Base-by-base conservation (phyloP, 2,797 vertebrate species). In the Florisuga fusca region DNA sequence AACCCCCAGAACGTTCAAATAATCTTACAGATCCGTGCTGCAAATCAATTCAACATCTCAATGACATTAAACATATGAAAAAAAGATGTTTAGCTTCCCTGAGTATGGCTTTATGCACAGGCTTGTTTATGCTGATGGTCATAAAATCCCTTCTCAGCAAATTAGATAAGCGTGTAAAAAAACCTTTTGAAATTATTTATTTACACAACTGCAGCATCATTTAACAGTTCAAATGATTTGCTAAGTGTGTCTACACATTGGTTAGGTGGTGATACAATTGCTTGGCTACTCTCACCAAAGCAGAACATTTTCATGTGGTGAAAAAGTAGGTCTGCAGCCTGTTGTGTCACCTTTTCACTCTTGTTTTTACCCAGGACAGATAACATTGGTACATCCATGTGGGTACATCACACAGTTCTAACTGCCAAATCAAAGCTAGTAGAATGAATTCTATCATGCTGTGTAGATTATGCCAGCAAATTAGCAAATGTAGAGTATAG, bases 1-100 rank as follows among this genome's bases (percentile, higher is more conserved):
- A 63, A 84, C 71, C 34, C 38, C 38, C 6, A 53, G 21, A 75
- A 83, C 2, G 26, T 64, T 89, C 33, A 54, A 31, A 71, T 77
- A 83, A 51, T 74, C 21, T 58, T 59, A 63, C 16, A 61, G 19
- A 71, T 19, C 87, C 4, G 3, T 46, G 53, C 91, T 18, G 6
- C 81, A 91, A 80, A 43, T 83, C 79, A 89, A 59, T 87, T 95
- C 54, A 83, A 80, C 34, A 55, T 85, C 76, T 89, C 54, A 36
- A 31, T 86, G 53, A 51, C 31, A 68, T 83, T 85, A 89, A 45
- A 29, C 31, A 41, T 84, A 62, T 62, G n/a, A 62, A 91, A 78
- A 78, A 84, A 51, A 68, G 13, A 36, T 58, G 15, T 82, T 81
- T 88, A 20, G 45, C 46, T 94, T 91, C 17, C 10, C 58, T 41